Evolutionary conservation across 2,888 invertebrate genomes (phyloP), one percentile per base, ranked within the genome.

Genomic region (Metalampra italica): DNA sequence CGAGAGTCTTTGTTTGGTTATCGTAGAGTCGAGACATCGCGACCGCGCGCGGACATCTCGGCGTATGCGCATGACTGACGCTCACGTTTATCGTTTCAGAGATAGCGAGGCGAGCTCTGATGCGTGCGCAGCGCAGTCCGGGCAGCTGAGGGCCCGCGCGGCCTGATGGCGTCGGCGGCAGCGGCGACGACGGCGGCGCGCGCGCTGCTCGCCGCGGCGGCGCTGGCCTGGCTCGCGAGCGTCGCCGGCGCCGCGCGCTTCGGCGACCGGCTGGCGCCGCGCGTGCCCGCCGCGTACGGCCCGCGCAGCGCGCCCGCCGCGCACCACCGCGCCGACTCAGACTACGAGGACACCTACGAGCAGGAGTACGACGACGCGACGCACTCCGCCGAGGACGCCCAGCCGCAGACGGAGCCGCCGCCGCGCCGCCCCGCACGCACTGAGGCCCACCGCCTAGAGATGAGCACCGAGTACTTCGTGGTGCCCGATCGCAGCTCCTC

Each of bases 391-490:
- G 76, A 77, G 43, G 68, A 68, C 14, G 57, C 77, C 49, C 79
- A 62, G 38, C 62, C 62, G 37, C 61, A 72, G 13, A 71, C 78
- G 48, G 71, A 75, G 1, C 76, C 71, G 39, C 69, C 77, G 3
- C 77, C 75, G 46, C 79, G 80, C 36, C 80, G 82, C 15, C 83
- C 87, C 43, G 78, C 77, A 30, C 79, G 84, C 51, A 82, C 87
- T 37, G 82, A 86, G 64, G 82, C 89, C 43, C 90, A 91, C 59
- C 92, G 93, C 29, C 83, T 94, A 43, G 95, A 95, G 81, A 93
- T 96, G 92, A 95, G 94, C 80, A 96, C 96, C 5, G 96, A 96
- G 79, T 95, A 93, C 83, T 96, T 96, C 79, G 90, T 95, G 60
- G 91, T 96, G 64, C 95, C 95, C 34, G 90, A 91, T 62, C 89